Evolutionary conservation across 2,797 vertebrate species (phyloP), one percentile per base, ranked within the genome.

Genomic region (Alcedo quadribrachys): DNA sequence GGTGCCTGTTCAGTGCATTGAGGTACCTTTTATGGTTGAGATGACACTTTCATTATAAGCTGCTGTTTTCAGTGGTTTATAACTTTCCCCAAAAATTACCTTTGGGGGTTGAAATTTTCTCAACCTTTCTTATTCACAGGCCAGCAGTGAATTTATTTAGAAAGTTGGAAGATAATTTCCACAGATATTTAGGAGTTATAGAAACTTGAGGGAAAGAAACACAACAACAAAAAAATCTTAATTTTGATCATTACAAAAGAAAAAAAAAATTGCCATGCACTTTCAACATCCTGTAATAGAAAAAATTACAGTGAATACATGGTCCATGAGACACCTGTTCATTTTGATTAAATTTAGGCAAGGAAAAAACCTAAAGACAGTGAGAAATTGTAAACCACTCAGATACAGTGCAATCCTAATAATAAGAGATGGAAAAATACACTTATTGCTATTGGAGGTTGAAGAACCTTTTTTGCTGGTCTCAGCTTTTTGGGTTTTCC

Each of bases 1-100:
- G 0, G 91, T 91, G 87, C 51, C 92, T 95, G 75, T 91, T 92
- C 61, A 5, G 94, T 94, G 83, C 91, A 92, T 58, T 94, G 90
- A 96, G 91, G 83, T 90, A 88, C 91, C 92, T 94, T 96, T 96
- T 96, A 96, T 94, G 85, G 91, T 43, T 92, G 91, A 90, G 94
- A 91, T 95, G 96, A 91, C 91, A 91, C 95, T 95, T 96, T 93
- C 96, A 96, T 96, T 96, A 96, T 88, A 91, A 90, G 85, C 78
- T 68, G 85, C 94, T 96, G 90, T 93, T 96, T 96, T 94, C 87
- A 77, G 71, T 95, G 91, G 87, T 93, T 93, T 96, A 94, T 93
- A 91, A 93, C 90, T 94, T 96, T 90, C 33, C 67, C 77, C 75
- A 42, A 76, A 94, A 90, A 96, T 94, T 96, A 95, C 91, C 87